Base-by-base conservation (phyloP, 1,140 invertebrate genomes). In the Hycleus cichorii region DNA sequence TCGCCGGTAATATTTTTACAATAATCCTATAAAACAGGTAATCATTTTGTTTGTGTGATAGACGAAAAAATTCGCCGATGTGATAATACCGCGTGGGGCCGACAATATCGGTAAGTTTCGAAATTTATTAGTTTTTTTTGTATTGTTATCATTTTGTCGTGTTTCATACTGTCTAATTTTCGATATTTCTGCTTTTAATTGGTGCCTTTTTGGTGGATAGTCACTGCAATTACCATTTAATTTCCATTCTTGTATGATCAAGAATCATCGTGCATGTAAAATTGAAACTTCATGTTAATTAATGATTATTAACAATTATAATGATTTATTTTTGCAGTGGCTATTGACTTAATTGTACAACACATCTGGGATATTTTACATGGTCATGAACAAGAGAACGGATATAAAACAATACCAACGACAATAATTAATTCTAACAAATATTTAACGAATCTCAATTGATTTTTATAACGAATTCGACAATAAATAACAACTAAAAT, bases 61-160 rank as follows among this genome's bases (percentile, higher is more conserved):
- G 90, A 99, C 97, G 0, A 99, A 99, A 77, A 99, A 99, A 75
- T 98, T 97, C 81, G 97, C 96, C 49, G 97, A 99, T 80, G 93
- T 99, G 32, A 98, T 99, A 63, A 98, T 99, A 76, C 97, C 97
- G 8, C 81, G 95, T 64, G 95, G 95, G 60, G 94, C 95, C 39
- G 95, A 98, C 73, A 98, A 98, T 73, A 87, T 84, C 78, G 93
- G 93, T 95, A 77, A 86, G 80, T 75, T 5, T 32, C 7, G 10
- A 27, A 49, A 32, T n/a, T 49, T 2, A 1, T 1, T 25, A 1
- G 5, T 39, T 38, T 12, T 11, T 43, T 12, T 18, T 55, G 10
- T 53, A 25, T 18, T 39, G 5, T 47, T 39, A 27, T 8, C 43
- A 49, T 45, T 11, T 57, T 10, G 47, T 10, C 56, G 1, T 40